These are phyloP conservation scores for Harpagifer antarcticus DNA, from an alignment of 2,797 vertebrate species.

Conservation along the genomic window DNA sequence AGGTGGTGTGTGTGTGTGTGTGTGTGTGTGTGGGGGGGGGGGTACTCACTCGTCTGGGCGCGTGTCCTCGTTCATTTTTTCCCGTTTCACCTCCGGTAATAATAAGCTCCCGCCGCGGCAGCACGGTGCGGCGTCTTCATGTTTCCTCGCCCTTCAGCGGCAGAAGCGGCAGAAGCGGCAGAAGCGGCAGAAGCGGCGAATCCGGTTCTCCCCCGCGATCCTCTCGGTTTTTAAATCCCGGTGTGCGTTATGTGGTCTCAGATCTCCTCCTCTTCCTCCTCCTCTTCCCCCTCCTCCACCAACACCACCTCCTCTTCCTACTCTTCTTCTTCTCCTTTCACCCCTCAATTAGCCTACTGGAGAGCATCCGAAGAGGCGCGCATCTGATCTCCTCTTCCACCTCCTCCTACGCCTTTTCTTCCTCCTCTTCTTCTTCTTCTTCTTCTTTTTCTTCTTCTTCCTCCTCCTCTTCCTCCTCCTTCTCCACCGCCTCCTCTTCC, in stretches of 20 bases:
- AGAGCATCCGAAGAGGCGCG: slow-evolving; percentile 50
- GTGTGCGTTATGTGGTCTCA: neutral
- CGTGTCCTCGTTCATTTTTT: slow-evolving; percentile 83
- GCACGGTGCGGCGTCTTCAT: slow-evolving; percentile 76
- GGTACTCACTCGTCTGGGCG: slow-evolving; percentile 85
- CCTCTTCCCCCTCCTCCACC: neutral
- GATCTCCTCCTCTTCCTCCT: neutral
- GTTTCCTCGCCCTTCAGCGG: slow-evolving; percentile 54
- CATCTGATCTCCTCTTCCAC: slow-evolving; percentile 41
- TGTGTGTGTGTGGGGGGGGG: neutral
- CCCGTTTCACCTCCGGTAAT: slow-evolving; percentile 77
- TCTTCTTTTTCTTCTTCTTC: slow-evolving; percentile 28
- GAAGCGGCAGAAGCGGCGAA: slow-evolving; percentile 1
- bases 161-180: neutral
- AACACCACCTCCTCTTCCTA: neutral
- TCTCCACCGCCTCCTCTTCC: slow-evolving; percentile 42
- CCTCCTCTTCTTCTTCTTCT: slow-evolving; percentile 1
- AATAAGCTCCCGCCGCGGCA: slow-evolving; percentile 66
- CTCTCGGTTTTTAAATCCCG: slow-evolving; percentile 16
- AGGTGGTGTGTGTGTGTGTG: too few relatives aligned
- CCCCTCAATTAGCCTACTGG: slow-evolving; percentile 34
- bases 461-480: slow-evolving; percentile 1
- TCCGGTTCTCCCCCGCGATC: slow-evolving; percentile 27
- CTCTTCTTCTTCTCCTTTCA: slow-evolving; percentile 15
- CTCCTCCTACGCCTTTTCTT: slow-evolving; percentile 10